A percentile compares a stretch with the other conserved stretches of the same genome.
phyloP scores from a whole-genome alignment of 2,888 invertebrate genomes.

The Craniophora ligustri region DNA sequence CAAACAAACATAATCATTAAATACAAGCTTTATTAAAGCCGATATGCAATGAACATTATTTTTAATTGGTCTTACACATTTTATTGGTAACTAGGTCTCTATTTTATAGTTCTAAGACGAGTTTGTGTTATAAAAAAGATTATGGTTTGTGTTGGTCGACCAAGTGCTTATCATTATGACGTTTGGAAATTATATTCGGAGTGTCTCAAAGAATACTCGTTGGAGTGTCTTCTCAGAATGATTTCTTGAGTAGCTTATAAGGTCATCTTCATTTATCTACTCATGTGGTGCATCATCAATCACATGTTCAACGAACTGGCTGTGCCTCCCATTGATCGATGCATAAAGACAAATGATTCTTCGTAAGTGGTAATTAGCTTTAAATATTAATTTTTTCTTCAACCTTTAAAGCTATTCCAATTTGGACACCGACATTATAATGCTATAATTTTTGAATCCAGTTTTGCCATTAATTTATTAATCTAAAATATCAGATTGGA shows the following conservation, averaged over 20 bases:
- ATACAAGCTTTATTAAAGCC: constrained; percentile 31
- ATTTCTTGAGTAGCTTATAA: constrained; percentile 38
- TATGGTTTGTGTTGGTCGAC: constrained; percentile 8
- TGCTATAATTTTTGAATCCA: constrained; percentile 8
- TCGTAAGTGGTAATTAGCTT: constrained; percentile 17
- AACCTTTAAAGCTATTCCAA: constrained; percentile 24
- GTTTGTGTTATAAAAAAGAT: constrained; percentile 18
- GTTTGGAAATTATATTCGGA: constrained; percentile 38
- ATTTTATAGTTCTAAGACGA: constrained; percentile 33
- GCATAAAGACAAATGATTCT: constrained; percentile 58
- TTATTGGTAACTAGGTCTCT: constrained; percentile 44
- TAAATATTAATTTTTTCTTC: constrained; percentile 23
- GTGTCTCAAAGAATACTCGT: constrained; percentile 42
- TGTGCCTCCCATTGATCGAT: constrained; percentile 40
- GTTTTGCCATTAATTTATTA: constrained; percentile 14
- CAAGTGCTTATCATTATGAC: constrained; percentile 12
- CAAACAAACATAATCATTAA: constrained; percentile 35
- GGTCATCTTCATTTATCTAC: constrained; percentile 43
- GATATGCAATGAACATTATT: constrained; percentile 39
- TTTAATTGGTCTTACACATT: constrained; percentile 45
- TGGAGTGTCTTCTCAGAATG: constrained; percentile 24
- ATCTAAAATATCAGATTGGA: constrained; percentile 3
- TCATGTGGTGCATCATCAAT: constrained; percentile 54
- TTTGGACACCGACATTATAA: constrained; percentile 1
- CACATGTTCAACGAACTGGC: constrained; percentile 45